Percentiles rank a stretch among this genome's conserved stretches.
Conservation (phyloP, 2,113 vertebrate genomes). For the Plestiodon gilberti region DNA sequence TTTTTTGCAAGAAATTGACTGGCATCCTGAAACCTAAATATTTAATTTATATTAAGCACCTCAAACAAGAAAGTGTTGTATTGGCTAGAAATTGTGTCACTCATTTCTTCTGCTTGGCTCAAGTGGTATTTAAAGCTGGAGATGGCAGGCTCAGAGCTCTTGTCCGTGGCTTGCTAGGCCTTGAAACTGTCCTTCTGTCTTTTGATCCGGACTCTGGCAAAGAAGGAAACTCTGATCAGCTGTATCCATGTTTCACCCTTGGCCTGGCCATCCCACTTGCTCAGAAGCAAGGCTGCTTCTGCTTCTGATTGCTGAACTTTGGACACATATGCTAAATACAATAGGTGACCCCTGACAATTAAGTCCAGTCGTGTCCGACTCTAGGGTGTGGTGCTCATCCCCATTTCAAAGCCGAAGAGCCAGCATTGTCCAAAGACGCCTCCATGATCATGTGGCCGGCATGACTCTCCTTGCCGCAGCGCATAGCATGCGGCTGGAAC, state of each 20-base stretch:
- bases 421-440: too few relatives aligned
- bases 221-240: neutral
- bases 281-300: neutral
- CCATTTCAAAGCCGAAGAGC: too few relatives aligned
- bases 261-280: neutral
- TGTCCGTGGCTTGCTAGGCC: too few relatives aligned
- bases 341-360: too few relatives aligned
- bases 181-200: neutral
- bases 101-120: neutral
- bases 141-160: too few relatives aligned
- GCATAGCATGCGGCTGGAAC: too few relatives aligned
- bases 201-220: neutral
- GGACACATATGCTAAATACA: neutral
- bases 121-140: neutral
- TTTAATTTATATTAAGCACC: neutral
- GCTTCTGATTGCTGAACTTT: neutral
- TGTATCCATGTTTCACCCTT: neutral
- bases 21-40: neutral
- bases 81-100: neutral
- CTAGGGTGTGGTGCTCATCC: too few relatives aligned
- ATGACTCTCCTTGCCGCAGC: too few relatives aligned
- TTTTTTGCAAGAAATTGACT: too few relatives aligned
- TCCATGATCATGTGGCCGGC: too few relatives aligned
- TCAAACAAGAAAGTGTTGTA: neutral
- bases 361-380: too few relatives aligned